A percentile compares a stretch with the other conserved stretches of the same genome.
These are phyloP conservation scores for Adelphocoris suturalis DNA, from an alignment of 2,888 invertebrate genomes.

Conservation along the genomic window DNA sequence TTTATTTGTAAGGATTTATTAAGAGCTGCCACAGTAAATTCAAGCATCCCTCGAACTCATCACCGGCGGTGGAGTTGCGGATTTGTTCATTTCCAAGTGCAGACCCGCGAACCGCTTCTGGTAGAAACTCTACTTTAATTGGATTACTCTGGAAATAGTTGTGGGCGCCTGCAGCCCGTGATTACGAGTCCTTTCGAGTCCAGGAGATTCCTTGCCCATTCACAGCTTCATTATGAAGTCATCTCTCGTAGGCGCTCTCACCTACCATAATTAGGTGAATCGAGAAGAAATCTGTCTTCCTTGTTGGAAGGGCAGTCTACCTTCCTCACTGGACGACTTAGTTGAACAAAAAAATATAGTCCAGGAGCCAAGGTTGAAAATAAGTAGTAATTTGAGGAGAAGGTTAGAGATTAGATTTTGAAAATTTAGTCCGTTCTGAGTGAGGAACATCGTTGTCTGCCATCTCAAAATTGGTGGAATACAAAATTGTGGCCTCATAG, in stretches of 20 bases:
- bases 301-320: neutral
- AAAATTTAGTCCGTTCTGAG: too few relatives aligned
- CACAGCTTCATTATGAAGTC: neutral
- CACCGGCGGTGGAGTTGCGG: neutral
- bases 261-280: neutral
- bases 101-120: neutral
- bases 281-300: neutral
- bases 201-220: neutral
- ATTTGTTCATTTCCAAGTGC: neutral
- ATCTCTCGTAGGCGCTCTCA: neutral
- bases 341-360: too few relatives aligned
- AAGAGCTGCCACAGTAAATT: neutral
- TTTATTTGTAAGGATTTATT: neutral
- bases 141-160: constrained; percentile 51
- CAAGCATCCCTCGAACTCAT: neutral
- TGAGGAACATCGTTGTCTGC: too few relatives aligned
- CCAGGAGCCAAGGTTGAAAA: too few relatives aligned
- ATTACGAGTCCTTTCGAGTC: neutral
- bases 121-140: constrained; percentile 9
- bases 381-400: too few relatives aligned
- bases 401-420: too few relatives aligned
- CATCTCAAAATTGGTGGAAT: too few relatives aligned
- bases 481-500: too few relatives aligned
- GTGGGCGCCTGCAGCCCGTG: neutral
- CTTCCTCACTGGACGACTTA: too few relatives aligned